Evolutionary conservation across 2,888 invertebrate species (phyloP), one percentile per base, ranked within the genome.

Genomic region (Eupithecia dodoneata): DNA sequence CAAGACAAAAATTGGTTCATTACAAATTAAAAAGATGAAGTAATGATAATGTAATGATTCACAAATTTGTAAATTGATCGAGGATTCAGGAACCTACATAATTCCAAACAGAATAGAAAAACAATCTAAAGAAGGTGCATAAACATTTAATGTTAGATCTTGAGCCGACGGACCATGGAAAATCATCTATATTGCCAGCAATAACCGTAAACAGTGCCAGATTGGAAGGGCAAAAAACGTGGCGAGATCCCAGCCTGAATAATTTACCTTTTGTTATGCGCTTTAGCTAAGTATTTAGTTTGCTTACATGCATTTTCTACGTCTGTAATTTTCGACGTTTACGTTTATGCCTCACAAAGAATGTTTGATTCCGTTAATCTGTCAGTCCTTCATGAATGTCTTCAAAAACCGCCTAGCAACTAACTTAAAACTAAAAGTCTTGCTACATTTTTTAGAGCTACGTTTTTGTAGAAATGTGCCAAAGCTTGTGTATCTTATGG

Each of bases 201-300:
- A 81, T 82, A 82, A 81, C 82, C 77, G 74, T 82, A 82, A 82
- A 82, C 79, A 81, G 78, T 72, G 76, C 69, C 63, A 79, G 76
- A 72, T 80, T 75, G 79, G 74, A 72, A 76, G 74, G 74, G 74
- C 45, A 75, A 79, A 79, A 81, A 80, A 79, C 75, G 78, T 73
- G 73, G 63, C 71, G 76, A 73, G 75, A 79, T 55, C 65, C 66
- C 70, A 30, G 42, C 72, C 70, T 81, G 75, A 81, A 82, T 82
- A 80, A 82, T 80, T 81, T 75, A 80, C 76, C 75, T 76, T 81
- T 75, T 63, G 77, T 82, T 82, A 80, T 76, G 49, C 71, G 78
- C 42, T 77, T 71, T 67, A 75, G 67, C 74, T 82, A 82, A 82
- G 80, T 76, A 65, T 78, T 78, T 76, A 72, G 71, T 73, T 78